Percentiles rank a stretch among this genome's conserved stretches.
Conservation (phyloP, 2,888 invertebrate species). For the Serrognathus titanus region DNA sequence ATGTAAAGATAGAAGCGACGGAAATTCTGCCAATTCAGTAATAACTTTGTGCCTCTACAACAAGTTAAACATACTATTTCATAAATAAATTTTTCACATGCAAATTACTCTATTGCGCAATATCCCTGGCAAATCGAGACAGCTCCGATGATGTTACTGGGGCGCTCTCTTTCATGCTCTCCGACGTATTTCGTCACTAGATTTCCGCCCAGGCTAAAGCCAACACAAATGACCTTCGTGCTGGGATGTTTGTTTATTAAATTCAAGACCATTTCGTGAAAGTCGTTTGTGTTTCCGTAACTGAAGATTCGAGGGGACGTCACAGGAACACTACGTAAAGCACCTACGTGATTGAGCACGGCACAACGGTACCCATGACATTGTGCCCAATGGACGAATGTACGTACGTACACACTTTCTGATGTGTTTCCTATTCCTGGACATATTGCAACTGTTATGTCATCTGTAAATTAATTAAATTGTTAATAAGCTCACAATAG, state of each 20-base stretch:
- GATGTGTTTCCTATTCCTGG: constrained; percentile 94
- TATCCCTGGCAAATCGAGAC: constrained; percentile 95
- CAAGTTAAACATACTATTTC: too few species aligned
- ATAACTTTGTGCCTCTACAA: constrained; percentile 72
- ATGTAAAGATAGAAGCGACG: constrained; percentile 86
- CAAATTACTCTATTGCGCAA: constrained; percentile 80
- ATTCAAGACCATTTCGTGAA: constrained; percentile 75
- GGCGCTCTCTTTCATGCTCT: constrained; percentile 62
- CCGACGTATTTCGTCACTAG: constrained; percentile 90
- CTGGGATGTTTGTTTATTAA: constrained; percentile 69
- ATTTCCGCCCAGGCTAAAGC: constrained; percentile 93
- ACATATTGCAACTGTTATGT: constrained; percentile 82
- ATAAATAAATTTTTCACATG: neutral
- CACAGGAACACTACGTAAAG: constrained; percentile 77
- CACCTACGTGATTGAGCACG: constrained; percentile 92
- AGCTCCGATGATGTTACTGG: constrained; percentile 75
- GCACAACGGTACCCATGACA: constrained; percentile 88
- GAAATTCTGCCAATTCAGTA: constrained; percentile 86
- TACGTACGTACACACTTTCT: constrained; percentile 90
- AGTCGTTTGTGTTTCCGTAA: constrained; percentile 90
- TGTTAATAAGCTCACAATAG: neutral
- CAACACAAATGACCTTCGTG: constrained; percentile 78
- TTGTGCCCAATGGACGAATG: constrained; percentile 89
- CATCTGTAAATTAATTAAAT: constrained; percentile 57
- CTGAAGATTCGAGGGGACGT: constrained; percentile 87